A percentile compares a stretch with the other conserved stretches of the same genome.
Conservation (phyloP, 2,797 vertebrate genomes). For the Semotilus atromaculatus region DNA sequence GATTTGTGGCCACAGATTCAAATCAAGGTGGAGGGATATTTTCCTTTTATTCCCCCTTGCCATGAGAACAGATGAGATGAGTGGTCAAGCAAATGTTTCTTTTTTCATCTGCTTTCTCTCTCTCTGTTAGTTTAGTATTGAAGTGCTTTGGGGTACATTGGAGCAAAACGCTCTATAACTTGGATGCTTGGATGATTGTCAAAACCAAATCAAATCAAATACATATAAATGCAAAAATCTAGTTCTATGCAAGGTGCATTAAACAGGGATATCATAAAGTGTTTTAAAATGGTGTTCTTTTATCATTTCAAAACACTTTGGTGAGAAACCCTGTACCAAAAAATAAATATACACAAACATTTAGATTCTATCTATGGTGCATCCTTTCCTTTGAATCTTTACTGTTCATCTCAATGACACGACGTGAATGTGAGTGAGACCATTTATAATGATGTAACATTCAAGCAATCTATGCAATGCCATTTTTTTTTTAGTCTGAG, state of each 20-base stretch:
- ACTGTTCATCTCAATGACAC: conserved; percentile 5
- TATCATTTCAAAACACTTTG: not conserved
- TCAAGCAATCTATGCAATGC: conserved; percentile 61
- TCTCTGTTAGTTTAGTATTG: conserved; percentile 46
- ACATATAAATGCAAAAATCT: not conserved
- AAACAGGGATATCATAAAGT: not conserved
- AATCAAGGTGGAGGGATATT: conserved; percentile 67
- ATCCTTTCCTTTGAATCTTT: not conserved
- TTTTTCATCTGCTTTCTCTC: conserved; percentile 47
- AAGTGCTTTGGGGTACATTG: conserved; percentile 11
- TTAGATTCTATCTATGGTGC: not conserved
- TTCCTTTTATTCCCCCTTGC: conserved; percentile 41
- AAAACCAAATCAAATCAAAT: conserved; percentile 6
- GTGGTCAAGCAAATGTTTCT: conserved; percentile 38
- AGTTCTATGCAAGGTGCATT: not conserved
- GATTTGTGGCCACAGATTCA: conserved; percentile 74
- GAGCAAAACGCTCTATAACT: not conserved
- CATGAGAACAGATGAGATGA: conserved; percentile 48
- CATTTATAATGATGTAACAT: conserved; percentile 70
- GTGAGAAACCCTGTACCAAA: not conserved
- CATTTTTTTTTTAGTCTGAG: conserved; percentile 55
- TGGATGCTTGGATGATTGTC: conserved; percentile 8
- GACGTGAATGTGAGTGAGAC: conserved; percentile 42
- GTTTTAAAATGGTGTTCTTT: not conserved
- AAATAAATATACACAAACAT: not conserved